A percentile compares a stretch with the other conserved stretches of the same genome.
Conservation (phyloP, 2,113 vertebrate species). For the Melanocharis versteri region DNA sequence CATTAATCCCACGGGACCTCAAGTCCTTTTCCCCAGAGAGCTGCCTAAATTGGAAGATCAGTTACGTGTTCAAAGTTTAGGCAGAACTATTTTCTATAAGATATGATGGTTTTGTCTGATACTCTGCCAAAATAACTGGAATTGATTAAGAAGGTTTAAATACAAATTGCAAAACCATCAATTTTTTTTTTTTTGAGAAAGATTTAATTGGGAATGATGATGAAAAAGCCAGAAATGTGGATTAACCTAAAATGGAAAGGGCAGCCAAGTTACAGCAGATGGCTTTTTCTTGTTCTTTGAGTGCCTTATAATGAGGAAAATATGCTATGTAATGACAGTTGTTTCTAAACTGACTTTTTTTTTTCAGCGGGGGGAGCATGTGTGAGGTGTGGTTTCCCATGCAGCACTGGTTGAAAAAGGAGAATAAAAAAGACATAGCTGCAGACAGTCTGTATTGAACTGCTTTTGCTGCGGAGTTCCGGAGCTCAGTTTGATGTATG, state of each 20-base stretch:
- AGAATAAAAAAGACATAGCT: constrained; percentile 20
- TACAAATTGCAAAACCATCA: neutral
- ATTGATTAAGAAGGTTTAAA: neutral
- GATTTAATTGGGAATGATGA: constrained; percentile 17
- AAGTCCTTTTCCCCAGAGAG: neutral
- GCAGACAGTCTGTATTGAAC: constrained; percentile 37
- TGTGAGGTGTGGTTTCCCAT: neutral
- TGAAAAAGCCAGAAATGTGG: constrained; percentile 36
- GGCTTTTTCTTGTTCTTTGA: constrained; percentile 51
- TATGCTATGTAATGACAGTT: constrained; percentile 42
- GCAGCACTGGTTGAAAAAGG: neutral
- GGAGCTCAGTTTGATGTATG: neutral
- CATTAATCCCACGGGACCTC: neutral
- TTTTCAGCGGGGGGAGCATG: neutral
- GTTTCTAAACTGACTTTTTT: constrained; percentile 1
- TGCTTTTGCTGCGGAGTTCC: neutral
- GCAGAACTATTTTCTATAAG: neutral
- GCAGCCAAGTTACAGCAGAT: constrained; percentile 64
- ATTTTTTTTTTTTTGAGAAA: neutral
- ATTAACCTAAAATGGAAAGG: constrained; percentile 46
- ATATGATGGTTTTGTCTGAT: neutral
- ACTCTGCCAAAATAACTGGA: neutral
- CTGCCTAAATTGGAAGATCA: neutral
- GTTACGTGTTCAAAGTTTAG: neutral
- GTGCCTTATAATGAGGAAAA: constrained; percentile 51